phyloP scores from a whole-genome alignment of 2,888 invertebrate species.

The Cosmopolites sordidus region DNA sequence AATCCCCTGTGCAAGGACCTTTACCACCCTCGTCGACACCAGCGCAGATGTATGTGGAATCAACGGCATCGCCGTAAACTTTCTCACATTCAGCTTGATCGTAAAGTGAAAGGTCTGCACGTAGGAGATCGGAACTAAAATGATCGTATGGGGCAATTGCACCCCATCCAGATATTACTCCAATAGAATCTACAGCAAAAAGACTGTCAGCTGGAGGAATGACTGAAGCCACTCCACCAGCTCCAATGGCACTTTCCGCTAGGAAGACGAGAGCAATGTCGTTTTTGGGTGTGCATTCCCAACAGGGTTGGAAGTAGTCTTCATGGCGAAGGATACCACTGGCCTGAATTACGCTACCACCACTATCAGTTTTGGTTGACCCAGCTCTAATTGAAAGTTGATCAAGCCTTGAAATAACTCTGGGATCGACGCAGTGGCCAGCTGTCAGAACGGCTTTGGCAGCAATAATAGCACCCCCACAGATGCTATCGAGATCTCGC shows the following conservation, averaged over 20 bases:
- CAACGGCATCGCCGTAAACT: slow-evolving; percentile 19
- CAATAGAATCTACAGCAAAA: slow-evolving; percentile 8
- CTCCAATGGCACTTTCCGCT: slow-evolving; percentile 7
- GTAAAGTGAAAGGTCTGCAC: slow-evolving; percentile 22
- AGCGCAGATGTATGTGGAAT: slow-evolving; percentile 54
- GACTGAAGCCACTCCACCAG: slow-evolving; percentile 3
- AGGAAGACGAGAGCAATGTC: slow-evolving; percentile 21
- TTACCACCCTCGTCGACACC: slow-evolving; percentile 56
- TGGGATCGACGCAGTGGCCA: slow-evolving; percentile 47
- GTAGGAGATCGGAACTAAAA: slow-evolving; percentile 3
- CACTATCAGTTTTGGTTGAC: slow-evolving; percentile 9
- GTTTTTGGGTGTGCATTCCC: slow-evolving; percentile 19
- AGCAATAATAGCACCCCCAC: slow-evolving; percentile 52
- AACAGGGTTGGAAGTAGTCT: slow-evolving; percentile 8
- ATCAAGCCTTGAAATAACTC: slow-evolving; percentile 12
- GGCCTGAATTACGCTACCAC: slow-evolving; percentile 15
- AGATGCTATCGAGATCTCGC: slow-evolving; percentile 50
- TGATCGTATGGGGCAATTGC: slow-evolving; percentile 13
- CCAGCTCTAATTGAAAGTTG: slow-evolving; percentile 19
- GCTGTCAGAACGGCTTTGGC: slow-evolving; percentile 51
- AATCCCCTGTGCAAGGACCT: slow-evolving; percentile 34
- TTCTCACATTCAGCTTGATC: slow-evolving; percentile 9
- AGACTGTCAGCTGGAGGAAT: slow-evolving; percentile 3
- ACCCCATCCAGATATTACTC: slow-evolving; percentile 22
- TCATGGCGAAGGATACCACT: slow-evolving; percentile 6